Evolutionary conservation across 2,113 vertebrate species (phyloP).

Genomic region (Calidris pygmaea): DNA sequence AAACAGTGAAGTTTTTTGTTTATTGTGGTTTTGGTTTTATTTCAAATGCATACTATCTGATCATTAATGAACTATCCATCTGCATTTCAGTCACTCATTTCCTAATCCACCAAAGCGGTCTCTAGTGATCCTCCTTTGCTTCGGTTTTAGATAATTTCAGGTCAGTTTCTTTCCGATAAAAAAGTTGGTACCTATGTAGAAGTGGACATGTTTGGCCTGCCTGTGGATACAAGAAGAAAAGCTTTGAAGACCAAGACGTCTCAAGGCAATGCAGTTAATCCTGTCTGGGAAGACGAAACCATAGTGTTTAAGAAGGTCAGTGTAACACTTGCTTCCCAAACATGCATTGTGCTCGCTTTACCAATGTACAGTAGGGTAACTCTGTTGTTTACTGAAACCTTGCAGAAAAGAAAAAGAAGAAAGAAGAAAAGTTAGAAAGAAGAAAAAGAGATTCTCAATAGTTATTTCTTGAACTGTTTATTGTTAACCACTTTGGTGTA

Average conservation of each 20-base stretch:
- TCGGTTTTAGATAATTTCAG: slow-evolving; percentile 91
- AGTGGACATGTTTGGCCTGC: slow-evolving; percentile 96
- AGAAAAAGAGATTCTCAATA: not conserved
- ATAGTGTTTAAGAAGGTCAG: slow-evolving; percentile 96
- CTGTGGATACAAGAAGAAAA: slow-evolving; percentile 95
- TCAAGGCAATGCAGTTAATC: slow-evolving; percentile 93
- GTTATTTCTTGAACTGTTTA: not conserved
- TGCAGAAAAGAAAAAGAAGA: no score
- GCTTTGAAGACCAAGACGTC: slow-evolving; percentile 96
- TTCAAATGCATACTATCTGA: not conserved
- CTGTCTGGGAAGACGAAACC: slow-evolving; percentile 95
- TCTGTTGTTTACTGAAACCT: not conserved
- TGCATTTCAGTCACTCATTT: not conserved
- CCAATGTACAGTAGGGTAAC: not conserved
- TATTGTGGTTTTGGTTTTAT: not conserved
- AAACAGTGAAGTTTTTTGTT: not conserved
- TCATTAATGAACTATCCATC: not conserved
- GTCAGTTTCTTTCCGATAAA: slow-evolving; percentile 96
- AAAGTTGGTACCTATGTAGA: slow-evolving; percentile 96
- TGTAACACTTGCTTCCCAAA: not conserved
- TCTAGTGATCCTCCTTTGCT: not conserved
- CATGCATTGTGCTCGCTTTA: fast-evolving
- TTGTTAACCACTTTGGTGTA: not conserved
- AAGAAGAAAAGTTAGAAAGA: not conserved
- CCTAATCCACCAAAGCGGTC: not conserved